phyloP scores from a whole-genome alignment of 2,888 invertebrate species.

The Atherix ibis region DNA sequence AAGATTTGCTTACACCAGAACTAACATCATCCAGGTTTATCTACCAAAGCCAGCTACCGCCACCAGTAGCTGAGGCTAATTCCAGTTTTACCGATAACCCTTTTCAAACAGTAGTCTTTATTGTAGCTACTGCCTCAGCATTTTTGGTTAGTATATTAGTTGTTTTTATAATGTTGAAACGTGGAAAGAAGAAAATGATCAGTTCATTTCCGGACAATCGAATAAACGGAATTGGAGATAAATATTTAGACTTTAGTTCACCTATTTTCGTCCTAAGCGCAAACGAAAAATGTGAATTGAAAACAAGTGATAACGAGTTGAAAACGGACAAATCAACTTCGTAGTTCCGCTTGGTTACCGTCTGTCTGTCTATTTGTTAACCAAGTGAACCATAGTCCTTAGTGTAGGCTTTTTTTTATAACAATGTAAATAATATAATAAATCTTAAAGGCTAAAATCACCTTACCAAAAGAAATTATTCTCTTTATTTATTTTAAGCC shows the following conservation, averaged over 20 bases:
- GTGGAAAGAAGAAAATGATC: constrained; percentile 34
- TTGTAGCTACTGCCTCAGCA: constrained; percentile 61
- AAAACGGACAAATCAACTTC: too few relatives aligned
- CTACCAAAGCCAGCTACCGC: constrained; percentile 37
- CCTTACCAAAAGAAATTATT: too few relatives aligned
- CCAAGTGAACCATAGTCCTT: too few relatives aligned
- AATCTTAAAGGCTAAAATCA: too few relatives aligned
- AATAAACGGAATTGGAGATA: constrained; percentile 17
- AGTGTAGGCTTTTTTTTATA: too few relatives aligned
- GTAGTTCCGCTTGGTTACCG: too few relatives aligned
- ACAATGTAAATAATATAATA: too few relatives aligned
- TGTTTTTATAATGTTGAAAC: constrained; percentile 58
- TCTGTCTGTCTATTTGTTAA: too few relatives aligned
- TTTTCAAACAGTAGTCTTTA: constrained; percentile 62
- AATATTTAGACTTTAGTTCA: constrained; percentile 25
- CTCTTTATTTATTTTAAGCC: too few relatives aligned
- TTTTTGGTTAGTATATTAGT: constrained; percentile 64
- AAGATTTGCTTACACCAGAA: constrained; percentile 38
- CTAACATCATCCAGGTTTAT: constrained; percentile 47
- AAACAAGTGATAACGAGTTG: too few relatives aligned
- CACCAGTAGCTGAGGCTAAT: constrained; percentile 19
- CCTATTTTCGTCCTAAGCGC: constrained; percentile 32
- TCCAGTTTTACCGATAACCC: constrained; percentile 30
- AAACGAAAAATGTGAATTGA: constrained; percentile 14
- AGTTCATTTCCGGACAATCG: constrained; percentile 12